Conservation (phyloP, 2,113 vertebrate species). For the Cygnus buccinator region DNA sequence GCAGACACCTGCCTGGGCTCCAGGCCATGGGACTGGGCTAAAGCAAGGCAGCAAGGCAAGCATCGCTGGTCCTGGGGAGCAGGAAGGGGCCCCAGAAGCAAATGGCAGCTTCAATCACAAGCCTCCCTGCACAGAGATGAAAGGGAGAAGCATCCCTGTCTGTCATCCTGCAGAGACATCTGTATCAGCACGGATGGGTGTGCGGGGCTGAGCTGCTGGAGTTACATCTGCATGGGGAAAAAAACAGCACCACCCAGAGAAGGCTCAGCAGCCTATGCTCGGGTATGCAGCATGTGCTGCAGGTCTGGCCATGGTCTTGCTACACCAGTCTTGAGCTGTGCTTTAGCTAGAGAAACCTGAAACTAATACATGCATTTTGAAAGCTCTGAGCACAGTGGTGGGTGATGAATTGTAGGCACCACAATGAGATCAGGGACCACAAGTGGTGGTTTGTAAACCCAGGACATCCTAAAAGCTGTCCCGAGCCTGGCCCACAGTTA, state of each 20-base stretch:
- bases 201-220: neutral
- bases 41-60: neutral
- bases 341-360: neutral
- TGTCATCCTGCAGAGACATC: neutral
- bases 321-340: accelerated
- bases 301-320: neutral
- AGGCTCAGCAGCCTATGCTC: neutral
- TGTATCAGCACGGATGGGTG: accelerated
- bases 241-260: accelerated
- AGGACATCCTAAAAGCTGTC: neutral
- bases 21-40: neutral
- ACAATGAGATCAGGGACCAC: neutral
- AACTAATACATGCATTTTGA: neutral
- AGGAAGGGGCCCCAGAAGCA: neutral
- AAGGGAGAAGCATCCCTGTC: neutral
- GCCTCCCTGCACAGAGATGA: accelerated
- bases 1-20: neutral
- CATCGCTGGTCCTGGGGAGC: accelerated
- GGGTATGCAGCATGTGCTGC: accelerated
- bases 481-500: neutral
- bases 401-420: neutral
- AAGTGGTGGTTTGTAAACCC: neutral
- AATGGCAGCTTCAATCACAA: neutral
- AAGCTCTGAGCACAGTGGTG: neutral
- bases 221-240: accelerated